Evolutionary conservation across 2,113 vertebrate species (phyloP).

Genomic region (Bettongia penicillata): DNA sequence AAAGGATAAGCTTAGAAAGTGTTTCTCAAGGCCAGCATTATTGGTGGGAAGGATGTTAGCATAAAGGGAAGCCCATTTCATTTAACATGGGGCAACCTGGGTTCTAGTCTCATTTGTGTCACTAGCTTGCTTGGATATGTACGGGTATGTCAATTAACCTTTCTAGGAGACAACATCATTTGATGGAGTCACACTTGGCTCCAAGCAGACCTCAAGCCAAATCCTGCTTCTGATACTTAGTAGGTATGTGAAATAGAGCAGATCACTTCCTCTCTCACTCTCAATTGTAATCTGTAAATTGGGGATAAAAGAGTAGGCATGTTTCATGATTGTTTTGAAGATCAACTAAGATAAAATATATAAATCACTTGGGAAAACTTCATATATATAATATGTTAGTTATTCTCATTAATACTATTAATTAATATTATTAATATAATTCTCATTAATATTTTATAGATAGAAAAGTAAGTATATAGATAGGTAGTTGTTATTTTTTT

Average conservation of each 20-base stretch:
- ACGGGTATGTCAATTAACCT: not conserved
- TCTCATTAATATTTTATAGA: not conserved
- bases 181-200: not conserved
- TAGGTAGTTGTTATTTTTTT: not conserved
- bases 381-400: not conserved
- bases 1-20: not conserved
- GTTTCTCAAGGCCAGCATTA: not conserved
- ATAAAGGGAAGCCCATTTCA: not conserved
- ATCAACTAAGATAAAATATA: not conserved
- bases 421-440: no score
- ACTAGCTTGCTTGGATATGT: not conserved
- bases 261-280: not conserved
- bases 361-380: not conserved
- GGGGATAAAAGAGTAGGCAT: not conserved
- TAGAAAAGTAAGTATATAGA: not conserved
- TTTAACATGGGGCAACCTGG: not conserved
- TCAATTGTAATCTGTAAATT: not conserved
- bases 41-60: no score
- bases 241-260: not conserved
- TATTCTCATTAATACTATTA: not conserved
- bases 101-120: not conserved
- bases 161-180: not conserved
- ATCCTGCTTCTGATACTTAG: not conserved
- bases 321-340: not conserved
- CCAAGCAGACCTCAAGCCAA: not conserved